Evolutionary conservation across 2,113 vertebrate genomes (phyloP), one percentile per base, ranked within the genome.

Genomic region (Neolamprologus longior): DNA sequence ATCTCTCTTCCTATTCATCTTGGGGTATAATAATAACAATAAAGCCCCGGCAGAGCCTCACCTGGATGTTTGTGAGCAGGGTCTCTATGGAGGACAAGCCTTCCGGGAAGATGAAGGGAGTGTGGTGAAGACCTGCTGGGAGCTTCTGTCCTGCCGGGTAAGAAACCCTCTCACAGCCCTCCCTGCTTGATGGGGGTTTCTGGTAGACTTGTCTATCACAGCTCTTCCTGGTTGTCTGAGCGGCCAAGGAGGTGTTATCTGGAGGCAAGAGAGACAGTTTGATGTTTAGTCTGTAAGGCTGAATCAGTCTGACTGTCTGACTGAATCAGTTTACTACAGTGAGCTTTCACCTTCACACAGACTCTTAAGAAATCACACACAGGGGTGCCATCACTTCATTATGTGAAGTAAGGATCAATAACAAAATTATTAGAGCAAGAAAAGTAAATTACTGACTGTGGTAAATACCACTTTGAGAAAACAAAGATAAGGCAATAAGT

Each of bases 61-160:
- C 99, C 98, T 99, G 99, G 96, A 99, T 99, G 95, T 99, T 99
- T 88, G 99, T 99, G 95, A 99, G 98, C 89, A 99, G 98, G 73
- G 98, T 99, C 97, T 99, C 99, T 97, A 99, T 99, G 95, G 99
- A 99, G 95, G 98, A 99, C 96, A 99, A 87, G 95, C 99, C 98
- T 95, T 99, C 99, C 54, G 99, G 98, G 96, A 99, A 99, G 95
- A 99, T 98, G 95, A 99, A 98, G 95, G 98, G 97, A 92, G 96
- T 97, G 97, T 89, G 98, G 85, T 95, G 97, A 92, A 99, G 98
- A 89, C 98, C 98, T 4, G 98, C 97, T 96, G 98, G 96, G 90
- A 98, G 97, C 85, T 97, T 97, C 89, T 99, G 98, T 92, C 98
- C 94, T 58, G 93, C 97, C 92, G 97, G 93, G 96, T 98, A 97